Conservation (phyloP, 1,140 invertebrate species). For the Yoshiicerus persimilis region DNA sequence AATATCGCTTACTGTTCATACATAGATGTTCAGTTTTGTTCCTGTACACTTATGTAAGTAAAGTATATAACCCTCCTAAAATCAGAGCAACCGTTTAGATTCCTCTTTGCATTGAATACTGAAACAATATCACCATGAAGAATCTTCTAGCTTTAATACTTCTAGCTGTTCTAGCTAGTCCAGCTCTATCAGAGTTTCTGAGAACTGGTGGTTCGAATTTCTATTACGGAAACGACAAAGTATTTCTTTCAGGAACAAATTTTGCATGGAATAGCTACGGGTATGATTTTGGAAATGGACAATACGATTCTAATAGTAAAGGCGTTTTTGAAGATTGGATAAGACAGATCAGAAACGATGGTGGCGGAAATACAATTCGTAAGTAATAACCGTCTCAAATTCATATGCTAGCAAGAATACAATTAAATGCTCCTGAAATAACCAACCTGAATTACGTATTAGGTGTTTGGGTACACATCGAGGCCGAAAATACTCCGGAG, state of each 20-base stretch:
- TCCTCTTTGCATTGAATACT: neutral
- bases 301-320: slow-evolving; percentile 50
- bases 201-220: slow-evolving; percentile 27
- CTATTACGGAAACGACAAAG: slow-evolving; percentile 46
- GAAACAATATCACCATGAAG: neutral
- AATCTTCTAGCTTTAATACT: neutral
- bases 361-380: slow-evolving; percentile 56
- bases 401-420: neutral
- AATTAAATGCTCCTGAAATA: neutral
- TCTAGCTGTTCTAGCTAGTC: neutral
- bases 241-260: slow-evolving; percentile 56
- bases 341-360: slow-evolving; percentile 51
- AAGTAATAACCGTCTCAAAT: slow-evolving; percentile 40
- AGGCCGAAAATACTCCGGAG: slow-evolving; percentile 53
- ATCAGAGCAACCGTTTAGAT: neutral
- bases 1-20: too few species aligned
- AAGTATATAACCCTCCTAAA: neutral
- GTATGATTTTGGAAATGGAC: slow-evolving; percentile 53
- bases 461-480: slow-evolving; percentile 58
- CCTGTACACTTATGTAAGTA: too few species aligned
- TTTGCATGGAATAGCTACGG: slow-evolving; percentile 55
- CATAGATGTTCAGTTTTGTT: too few species aligned
- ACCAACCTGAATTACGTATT: neutral
- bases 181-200: slow-evolving; percentile 27
- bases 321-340: slow-evolving; percentile 52